Percentiles rank a stretch among this genome's conserved stretches.
phyloP scores from a whole-genome alignment of 2,888 invertebrate species.

The Aspidapion aeneum region DNA sequence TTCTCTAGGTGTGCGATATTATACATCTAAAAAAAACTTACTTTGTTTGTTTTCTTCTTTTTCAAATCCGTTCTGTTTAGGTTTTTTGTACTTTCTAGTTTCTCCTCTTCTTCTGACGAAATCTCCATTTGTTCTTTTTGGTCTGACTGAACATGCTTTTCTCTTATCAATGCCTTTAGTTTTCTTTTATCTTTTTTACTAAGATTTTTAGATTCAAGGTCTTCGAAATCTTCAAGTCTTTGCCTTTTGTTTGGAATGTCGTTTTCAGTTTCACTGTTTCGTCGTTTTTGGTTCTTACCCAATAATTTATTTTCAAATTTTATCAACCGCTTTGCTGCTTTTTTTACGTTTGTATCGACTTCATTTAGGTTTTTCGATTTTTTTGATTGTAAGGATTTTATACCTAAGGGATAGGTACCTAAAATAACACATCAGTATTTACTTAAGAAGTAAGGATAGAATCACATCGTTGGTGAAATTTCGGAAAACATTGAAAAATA shows the following conservation, averaged over 20 bases:
- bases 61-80: too few relatives aligned
- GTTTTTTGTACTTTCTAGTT: too few relatives aligned
- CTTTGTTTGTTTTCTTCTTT: too few relatives aligned
- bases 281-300: constrained; percentile 37
- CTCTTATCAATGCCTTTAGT: neutral
- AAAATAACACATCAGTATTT: neutral
- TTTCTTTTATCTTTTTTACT: neutral
- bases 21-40: too few relatives aligned
- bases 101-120: neutral
- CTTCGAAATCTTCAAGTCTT: neutral
- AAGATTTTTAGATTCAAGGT: neutral
- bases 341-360: constrained; percentile 36
- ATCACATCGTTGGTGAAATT: too few relatives aligned
- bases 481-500: too few relatives aligned
- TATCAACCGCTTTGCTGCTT: constrained; percentile 40
- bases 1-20: too few relatives aligned
- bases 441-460: constrained; percentile 9
- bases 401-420: constrained; percentile 66
- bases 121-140: neutral
- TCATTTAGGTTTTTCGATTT: constrained; percentile 33
- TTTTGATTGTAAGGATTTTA: constrained; percentile 48
- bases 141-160: neutral
- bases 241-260: constrained; percentile 3
- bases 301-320: constrained; percentile 42
- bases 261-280: neutral